Evolutionary conservation across 1,140 invertebrate genomes (phyloP).

Genomic region (Scaptomyza montana): DNA sequence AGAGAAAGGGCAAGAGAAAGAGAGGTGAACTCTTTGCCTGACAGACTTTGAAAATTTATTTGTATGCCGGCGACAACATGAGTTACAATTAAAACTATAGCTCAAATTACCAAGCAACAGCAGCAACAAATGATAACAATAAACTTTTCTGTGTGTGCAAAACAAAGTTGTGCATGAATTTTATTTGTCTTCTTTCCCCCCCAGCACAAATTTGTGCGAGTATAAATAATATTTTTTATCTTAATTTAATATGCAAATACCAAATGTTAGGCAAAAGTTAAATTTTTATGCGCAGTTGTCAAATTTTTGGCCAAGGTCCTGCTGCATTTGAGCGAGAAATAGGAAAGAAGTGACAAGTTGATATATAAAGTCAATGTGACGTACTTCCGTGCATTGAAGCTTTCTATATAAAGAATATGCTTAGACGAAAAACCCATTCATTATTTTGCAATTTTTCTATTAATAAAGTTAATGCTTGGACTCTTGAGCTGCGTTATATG

Average conservation of each 20-base stretch:
- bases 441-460: no score
- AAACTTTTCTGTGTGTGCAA: conserved; percentile 22
- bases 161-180: conserved; percentile 65
- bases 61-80: conserved; percentile 59
- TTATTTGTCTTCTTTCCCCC: conserved; percentile 42
- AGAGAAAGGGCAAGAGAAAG: conserved; percentile 10
- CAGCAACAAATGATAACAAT: conserved; percentile 9
- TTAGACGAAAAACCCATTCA: no score
- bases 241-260: conserved; percentile 81
- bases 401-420: no score
- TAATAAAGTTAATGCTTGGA: no score
- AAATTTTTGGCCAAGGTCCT: conserved; percentile 52
- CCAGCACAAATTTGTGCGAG: conserved; percentile 3
- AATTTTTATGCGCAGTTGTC: background rate
- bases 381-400: no score
- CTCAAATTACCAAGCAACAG: conserved; percentile 54
- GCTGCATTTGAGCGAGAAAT: conserved; percentile 52
- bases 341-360: no score
- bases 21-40: background rate
- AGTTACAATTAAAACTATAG: conserved; percentile 76
- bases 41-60: no score
- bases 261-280: conserved; percentile 38
- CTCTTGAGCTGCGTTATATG: no score
- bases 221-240: conserved; percentile 52
- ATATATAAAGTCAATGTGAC: no score